Evolutionary conservation across 2,797 vertebrate genomes (phyloP).

Genomic region (Crocidura indochinensis): DNA sequence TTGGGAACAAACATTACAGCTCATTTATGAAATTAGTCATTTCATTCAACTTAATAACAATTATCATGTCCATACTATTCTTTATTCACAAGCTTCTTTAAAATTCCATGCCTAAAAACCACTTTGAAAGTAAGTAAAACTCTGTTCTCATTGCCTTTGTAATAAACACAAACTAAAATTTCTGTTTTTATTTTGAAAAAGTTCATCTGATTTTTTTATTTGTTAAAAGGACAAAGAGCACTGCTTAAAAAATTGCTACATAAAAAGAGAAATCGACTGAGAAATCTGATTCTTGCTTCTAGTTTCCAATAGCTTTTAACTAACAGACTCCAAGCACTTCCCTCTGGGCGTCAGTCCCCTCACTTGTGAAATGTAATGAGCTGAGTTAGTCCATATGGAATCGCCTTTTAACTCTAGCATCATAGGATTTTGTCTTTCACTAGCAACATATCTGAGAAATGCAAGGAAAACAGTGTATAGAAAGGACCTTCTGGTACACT

Average conservation of each 20-base stretch:
- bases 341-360: slow-evolving; percentile 40
- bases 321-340: slow-evolving; percentile 29
- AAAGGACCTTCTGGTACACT: background rate
- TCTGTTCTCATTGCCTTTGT: background rate
- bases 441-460: slow-evolving; percentile 50
- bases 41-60: slow-evolving; percentile 19
- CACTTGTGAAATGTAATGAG: slow-evolving; percentile 30
- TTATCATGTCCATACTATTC: background rate
- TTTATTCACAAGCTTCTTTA: slow-evolving; percentile 52
- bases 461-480: slow-evolving; percentile 33
- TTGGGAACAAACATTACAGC: slow-evolving; percentile 67
- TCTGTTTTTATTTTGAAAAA: slow-evolving; percentile 26
- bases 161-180: slow-evolving; percentile 40
- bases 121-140: slow-evolving; percentile 28
- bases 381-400: slow-evolving; percentile 34
- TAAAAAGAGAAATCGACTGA: slow-evolving; percentile 18
- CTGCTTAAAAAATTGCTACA: slow-evolving; percentile 1
- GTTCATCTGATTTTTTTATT: slow-evolving; percentile 23
- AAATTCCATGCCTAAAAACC: slow-evolving; percentile 29
- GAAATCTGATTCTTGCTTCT: slow-evolving; percentile 16
- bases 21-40: slow-evolving; percentile 51
- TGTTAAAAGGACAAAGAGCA: slow-evolving; percentile 19
- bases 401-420: slow-evolving; percentile 34
- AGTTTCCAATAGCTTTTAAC: slow-evolving; percentile 60
- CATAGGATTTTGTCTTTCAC: slow-evolving; percentile 53